Base-by-base conservation (phyloP, 2,888 invertebrate species). In the Drosophila borborema region DNA sequence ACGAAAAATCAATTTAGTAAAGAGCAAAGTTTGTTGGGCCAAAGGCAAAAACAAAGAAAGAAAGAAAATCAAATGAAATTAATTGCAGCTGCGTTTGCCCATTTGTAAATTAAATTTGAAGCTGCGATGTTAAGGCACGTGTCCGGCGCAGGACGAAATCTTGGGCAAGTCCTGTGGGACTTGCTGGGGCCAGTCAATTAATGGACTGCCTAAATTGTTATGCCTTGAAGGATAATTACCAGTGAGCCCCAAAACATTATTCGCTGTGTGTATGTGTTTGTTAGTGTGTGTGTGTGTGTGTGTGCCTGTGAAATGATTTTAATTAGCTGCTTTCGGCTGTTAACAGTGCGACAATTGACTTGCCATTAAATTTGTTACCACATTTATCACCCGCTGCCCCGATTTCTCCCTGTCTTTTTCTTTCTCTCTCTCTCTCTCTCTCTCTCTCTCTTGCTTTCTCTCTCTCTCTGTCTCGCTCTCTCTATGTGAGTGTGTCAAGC, bases 181-280 rank as follows among this genome's bases (percentile, higher is more conserved):
- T 45, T 10, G 59, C 41, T 18, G 28, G 28, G 63, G 76, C 67
- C 76, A 62, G 62, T 67, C 88, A 84, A 86, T 86, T 86, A 86
- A 86, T 86, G 86, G 79, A n/a, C 77, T 73, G 60, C 60, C 90
- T 89, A 90, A 91, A 91, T 90, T 88, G 92, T 90, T 91, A 91
- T 90, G 90, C 88, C 90, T 91, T 79, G 71, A 74, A 71, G 88
- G 90, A 90, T 90, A 91, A 90, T 91, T 90, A 90, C 86, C 85
- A 64, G 46, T 73, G 80, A 72, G 28, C 59, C 77, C 59, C 51
- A 48, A 66, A 54, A 16, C 51, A 20, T 61, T 63, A 59, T 59
- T 75, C 28, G n/a, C 7, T 43, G 5, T 34, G 3, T 64, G n/a
- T 79, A 23, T 43, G 8, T 23, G 18, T 51, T 38, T 80, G 28